Evolutionary conservation across 2,797 vertebrate genomes (phyloP), one percentile per base, ranked within the genome.

Genomic region (Oophaga sylvatica): DNA sequence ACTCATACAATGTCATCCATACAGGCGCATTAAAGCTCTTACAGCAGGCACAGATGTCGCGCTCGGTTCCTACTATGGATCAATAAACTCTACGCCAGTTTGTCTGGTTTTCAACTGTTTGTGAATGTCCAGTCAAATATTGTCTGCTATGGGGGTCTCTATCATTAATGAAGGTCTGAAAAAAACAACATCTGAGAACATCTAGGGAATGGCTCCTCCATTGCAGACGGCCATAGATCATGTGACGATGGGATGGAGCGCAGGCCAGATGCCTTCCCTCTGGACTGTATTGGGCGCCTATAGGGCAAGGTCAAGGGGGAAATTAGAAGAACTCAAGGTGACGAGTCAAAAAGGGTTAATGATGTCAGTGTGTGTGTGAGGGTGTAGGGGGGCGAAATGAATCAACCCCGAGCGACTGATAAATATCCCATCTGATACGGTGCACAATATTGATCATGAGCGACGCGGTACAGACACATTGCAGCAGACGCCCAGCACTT

Each of bases 241-340:
- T n/a, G 45, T 56, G 45, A n/a, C 22, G 12, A 63, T 22, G 31
- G 63, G 31, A 45, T 20, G 22, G 9, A 16, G 59, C 79, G 9
- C 62, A 16, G 31, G 29, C 77, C 53, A 59, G 5, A 59, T 20
- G 15, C 76, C 17, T 80, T 20, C 59, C 8, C 60, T 12, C 17
- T 45, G 26, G 19, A 73, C 67, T 57, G 2, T n/a, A 59, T 71
- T 19, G 8, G 45, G 22, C 41, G 2, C 31, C 82, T 62, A 26
- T 9, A 76, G 19, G 26, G 16, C 82, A 84, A 76, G 70, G 82
- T 84, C 70, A 84, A 76, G 35, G 57, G 71, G 70, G n/a, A 17
- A n/a, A 73, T 57, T 59, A 62, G 29, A 41, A 12, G 19, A 75
- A 22, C 5, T 48, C 57, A 84, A 67, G 56, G 31, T 48, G 31